Conservation (phyloP, 2,113 vertebrate genomes). For the Apaloderma vittatum region DNA sequence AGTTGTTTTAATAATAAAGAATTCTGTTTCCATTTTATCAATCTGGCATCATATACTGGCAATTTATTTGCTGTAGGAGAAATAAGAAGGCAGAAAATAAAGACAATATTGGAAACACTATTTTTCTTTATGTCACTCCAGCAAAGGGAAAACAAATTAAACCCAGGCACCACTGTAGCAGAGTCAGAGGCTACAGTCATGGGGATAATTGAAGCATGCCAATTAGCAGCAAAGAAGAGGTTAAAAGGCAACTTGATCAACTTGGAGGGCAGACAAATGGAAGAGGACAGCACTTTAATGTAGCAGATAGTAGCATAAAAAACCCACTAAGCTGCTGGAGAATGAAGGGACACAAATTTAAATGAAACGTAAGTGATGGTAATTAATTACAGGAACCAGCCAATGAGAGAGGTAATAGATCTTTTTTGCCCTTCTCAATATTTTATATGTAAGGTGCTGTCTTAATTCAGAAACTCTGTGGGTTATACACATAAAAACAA, state of each 20-base stretch:
- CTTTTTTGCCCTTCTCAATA: conserved; percentile 18
- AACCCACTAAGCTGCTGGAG: neutral
- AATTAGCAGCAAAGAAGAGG: neutral
- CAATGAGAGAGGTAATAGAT: neutral
- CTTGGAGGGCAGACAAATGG: neutral
- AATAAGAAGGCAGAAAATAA: neutral
- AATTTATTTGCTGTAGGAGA: neutral
- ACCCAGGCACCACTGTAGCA: neutral
- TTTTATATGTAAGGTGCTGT: conserved; percentile 13
- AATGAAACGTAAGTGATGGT: neutral
- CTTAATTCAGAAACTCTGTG: conserved; percentile 15
- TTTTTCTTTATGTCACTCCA: neutral
- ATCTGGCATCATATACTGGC: neutral
- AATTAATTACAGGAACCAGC: conserved; percentile 10
- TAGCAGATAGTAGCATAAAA: conserved; percentile 4
- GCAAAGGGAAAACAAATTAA: conserved; percentile 1
- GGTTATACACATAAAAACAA: neutral
- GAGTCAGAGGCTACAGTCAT: neutral
- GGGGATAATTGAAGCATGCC: neutral
- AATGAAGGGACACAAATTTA: neutral
- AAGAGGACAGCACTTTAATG: neutral
- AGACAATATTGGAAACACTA: neutral
- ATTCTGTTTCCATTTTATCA: neutral
- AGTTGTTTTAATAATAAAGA: neutral
- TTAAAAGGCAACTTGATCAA: neutral